Conservation (phyloP, 1,140 invertebrate species). For the Mycetomoellerius zeteki region DNA sequence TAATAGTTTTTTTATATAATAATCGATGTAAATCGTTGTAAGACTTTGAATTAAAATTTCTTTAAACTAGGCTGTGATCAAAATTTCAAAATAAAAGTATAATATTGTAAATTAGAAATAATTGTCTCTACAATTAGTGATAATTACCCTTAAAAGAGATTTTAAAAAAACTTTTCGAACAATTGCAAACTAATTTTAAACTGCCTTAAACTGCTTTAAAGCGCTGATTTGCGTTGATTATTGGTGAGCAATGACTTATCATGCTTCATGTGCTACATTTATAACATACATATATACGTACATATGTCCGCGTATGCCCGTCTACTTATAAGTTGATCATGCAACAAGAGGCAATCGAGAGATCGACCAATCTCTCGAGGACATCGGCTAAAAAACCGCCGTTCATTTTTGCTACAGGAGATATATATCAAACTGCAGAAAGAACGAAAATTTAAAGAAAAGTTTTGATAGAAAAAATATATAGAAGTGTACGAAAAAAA, state of each 20-base stretch:
- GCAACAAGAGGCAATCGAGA: slow-evolving; percentile 36
- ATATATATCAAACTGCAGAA: slow-evolving; percentile 60
- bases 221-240: not conserved
- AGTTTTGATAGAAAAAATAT: not conserved
- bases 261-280: slow-evolving; percentile 31
- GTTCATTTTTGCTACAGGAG: slow-evolving; percentile 76
- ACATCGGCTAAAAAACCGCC: slow-evolving; percentile 73
- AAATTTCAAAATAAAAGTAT: not conserved
- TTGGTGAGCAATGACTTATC: slow-evolving; percentile 38
- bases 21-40: not conserved
- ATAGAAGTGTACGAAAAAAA: not conserved
- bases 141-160: not conserved
- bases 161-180: not conserved
- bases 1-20: not conserved
- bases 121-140: not conserved
- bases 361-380: slow-evolving; percentile 80
- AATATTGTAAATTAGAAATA: not conserved
- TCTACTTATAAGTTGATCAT: slow-evolving; percentile 65
- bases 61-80: not conserved
- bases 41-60: not conserved
- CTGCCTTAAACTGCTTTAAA: slow-evolving; percentile 14
- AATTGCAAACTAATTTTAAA: not conserved
- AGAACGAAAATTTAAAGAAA: slow-evolving; percentile 25
- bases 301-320: not conserved
- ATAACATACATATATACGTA: slow-evolving; percentile 24